Base-by-base conservation (phyloP, 2,113 vertebrate species). In the Gorsachius goisagi region DNA sequence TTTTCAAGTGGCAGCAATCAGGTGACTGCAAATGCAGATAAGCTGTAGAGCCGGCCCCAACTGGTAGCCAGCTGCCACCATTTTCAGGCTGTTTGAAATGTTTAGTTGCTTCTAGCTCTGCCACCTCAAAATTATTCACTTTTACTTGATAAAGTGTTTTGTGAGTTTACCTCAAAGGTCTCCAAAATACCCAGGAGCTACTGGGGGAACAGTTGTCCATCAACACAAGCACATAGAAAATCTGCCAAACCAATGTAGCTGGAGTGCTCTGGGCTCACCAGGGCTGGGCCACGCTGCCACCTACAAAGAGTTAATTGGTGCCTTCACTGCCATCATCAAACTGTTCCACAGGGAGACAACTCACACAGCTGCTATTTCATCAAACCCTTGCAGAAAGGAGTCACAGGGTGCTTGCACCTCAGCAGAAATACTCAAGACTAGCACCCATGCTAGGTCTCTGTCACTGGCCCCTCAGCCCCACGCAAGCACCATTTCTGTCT, bases 171-270 rank as follows among this genome's bases (percentile, higher is more conserved):
- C 16, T 13, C 19, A 44, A 19, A 82, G 33, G 16, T 85, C 37
- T 72, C 32, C 32, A 50, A 44, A 85, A 44, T 28, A 59, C 23
- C 26, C 24, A 28, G 37, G 30, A 74, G 18, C 37, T 32, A 15
- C 24, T 21, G 9, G 7, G 20, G 11, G n/a, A 68, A 52, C 21
- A 37, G n/a, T 2, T 39, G 35, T 32, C 77, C 32, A 23, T 44
- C 33, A 53, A 45, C 9, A 24, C 0, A 0, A 21, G 39, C 1
- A 3, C 0, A 2, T 12, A 47, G 55, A 18, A 59, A 39, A 49
- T 12, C 20, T 59, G 44, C 35, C 16, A 26, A 68, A 35, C 20
- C 2, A 1, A 10, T 1, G 2, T 22, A 23, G n/a, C 53, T 44
- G 24, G 37, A 45, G 45, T 4, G 72, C 26, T 44, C 19, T 39